Conservation (phyloP, 2,113 vertebrate species). For the Xiphias gladius region DNA sequence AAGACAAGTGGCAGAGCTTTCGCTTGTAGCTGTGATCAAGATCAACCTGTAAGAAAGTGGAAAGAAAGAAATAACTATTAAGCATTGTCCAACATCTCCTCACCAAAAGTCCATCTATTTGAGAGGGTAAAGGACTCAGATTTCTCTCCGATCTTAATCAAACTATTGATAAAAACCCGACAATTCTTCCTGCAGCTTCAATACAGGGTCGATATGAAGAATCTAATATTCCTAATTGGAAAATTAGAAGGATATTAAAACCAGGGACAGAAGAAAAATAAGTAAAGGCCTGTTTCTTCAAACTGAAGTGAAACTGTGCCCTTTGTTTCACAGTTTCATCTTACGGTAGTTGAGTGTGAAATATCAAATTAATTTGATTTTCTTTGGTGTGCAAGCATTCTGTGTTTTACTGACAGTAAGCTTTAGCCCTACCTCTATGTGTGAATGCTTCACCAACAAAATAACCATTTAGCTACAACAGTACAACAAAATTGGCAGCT, state of each 20-base stretch:
- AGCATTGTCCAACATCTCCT: background rate
- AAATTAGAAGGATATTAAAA: background rate
- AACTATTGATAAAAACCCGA: background rate
- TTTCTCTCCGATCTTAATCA: background rate
- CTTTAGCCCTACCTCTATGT: background rate
- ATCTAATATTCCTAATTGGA: background rate
- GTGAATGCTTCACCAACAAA: background rate
- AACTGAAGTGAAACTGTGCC: background rate
- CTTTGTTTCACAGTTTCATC: background rate
- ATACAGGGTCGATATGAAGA: background rate
- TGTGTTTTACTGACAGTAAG: background rate
- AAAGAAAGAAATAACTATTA: background rate
- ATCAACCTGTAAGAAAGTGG: background rate
- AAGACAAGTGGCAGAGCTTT: constrained; percentile 8
- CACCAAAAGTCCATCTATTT: background rate
- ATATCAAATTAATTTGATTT: background rate
- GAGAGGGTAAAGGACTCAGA: background rate
- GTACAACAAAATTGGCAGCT: background rate
- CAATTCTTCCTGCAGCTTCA: background rate
- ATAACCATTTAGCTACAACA: background rate
- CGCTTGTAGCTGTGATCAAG: background rate
- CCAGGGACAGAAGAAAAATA: background rate
- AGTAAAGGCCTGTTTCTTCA: background rate
- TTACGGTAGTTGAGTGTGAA: background rate
- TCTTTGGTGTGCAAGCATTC: background rate